These are phyloP conservation scores for Pygoscelis antarcticus DNA, from an alignment of 2,113 vertebrate genomes.

Conservation along the genomic window DNA sequence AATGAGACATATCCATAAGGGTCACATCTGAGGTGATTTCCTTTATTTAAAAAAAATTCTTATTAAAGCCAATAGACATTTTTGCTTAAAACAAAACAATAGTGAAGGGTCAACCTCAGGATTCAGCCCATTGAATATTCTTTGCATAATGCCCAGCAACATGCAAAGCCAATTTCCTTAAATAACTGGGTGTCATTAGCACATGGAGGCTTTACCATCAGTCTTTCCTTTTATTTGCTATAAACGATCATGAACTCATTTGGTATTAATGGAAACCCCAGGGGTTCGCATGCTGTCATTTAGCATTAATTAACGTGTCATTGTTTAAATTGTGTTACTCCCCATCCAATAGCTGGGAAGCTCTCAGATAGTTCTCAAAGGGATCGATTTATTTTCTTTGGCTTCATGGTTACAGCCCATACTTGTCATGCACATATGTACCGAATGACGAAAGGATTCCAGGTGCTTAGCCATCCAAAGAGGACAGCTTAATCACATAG, in stretches of 20 bases:
- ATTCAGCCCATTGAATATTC: background rate
- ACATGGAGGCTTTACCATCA: background rate
- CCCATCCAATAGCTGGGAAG: background rate
- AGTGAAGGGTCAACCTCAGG: background rate
- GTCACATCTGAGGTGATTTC: background rate
- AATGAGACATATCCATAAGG: background rate
- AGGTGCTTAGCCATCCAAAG: background rate
- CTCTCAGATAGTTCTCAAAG: background rate
- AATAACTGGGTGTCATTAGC: background rate
- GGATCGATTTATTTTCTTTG: background rate
- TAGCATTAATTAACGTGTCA: background rate
- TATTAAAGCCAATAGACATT: background rate
- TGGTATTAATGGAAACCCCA: background rate
- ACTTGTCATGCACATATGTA: background rate
- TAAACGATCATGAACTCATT: background rate
- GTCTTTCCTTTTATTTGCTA: background rate
- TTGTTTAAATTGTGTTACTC: background rate
- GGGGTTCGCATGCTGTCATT: background rate
- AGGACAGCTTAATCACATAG: background rate
- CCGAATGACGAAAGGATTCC: background rate
- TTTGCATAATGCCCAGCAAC: background rate
- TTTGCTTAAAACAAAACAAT: slow-evolving; percentile 6
- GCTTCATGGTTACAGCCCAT: background rate
- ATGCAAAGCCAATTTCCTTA: background rate
- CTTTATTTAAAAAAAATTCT: background rate